Evolutionary conservation across 2,113 vertebrate species (phyloP), one percentile per base, ranked within the genome.

Genomic region (Scolopax mira): DNA sequence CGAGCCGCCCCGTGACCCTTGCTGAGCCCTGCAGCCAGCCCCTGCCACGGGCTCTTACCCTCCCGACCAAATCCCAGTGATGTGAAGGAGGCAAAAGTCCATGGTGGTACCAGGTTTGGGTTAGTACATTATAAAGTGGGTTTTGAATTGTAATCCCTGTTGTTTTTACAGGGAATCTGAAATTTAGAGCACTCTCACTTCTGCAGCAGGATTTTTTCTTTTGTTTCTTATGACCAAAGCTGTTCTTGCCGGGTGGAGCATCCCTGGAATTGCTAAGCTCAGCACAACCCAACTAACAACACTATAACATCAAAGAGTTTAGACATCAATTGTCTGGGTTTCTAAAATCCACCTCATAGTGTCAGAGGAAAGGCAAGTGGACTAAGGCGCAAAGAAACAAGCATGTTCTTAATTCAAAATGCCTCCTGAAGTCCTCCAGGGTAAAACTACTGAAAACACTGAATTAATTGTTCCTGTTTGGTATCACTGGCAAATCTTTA

Each of bases 351-450:
- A 44, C n/a, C 49, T 89, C 54, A 33, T 3, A 35, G 21, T 9
- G 22, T 55, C 77, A 79, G 70, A 78, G 71, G 52, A 94, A 95
- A 91, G 61, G 44, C 27, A 87, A 87, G 39, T 21, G 28, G 39
- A 75, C 62, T 30, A 55, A 73, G 16, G 39, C 4, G 1, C 21
- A 66, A 84, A 62, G 55, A 78, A 93, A 54, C 18, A 65, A 65
- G 37, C 7, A 28, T 28, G 35, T 82, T 31, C 46, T 52, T 65
- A 82, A 82, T 46, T 58, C 78, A 74, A 80, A 86, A 81, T 3
- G 30, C 42, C 78, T 75, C 52, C 61, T 73, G 74, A 92, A 84
- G 66, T 64, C 57, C 37, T 74, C 27, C 27, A 19, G 42, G 25
- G 30, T 67, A 55, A 84, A 90, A 44, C 52, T 51, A 25, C 52